Evolutionary conservation across 1,140 invertebrate genomes (phyloP).

Genomic region (Habropoda laboriosa): DNA sequence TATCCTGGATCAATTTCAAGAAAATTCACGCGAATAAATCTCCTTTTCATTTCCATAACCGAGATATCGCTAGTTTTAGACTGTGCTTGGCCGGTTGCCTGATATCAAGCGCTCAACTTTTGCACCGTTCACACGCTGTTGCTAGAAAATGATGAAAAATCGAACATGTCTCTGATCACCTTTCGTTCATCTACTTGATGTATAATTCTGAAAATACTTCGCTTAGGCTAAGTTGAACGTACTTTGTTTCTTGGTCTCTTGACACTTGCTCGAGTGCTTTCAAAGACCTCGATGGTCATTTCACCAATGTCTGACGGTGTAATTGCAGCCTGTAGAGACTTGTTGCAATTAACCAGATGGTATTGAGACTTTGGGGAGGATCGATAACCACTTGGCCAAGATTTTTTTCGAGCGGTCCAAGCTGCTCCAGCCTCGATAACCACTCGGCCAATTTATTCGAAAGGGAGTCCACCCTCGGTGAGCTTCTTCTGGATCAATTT

Average conservation of each 20-base stretch:
- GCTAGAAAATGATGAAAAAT: no score
- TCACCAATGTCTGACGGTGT: background rate
- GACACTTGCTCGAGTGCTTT: background rate
- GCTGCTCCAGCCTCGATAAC: background rate
- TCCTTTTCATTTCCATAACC: no score
- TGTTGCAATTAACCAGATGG: background rate
- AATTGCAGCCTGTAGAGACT: background rate
- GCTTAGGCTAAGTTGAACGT: background rate
- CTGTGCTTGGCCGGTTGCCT: no score
- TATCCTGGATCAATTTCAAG: no score
- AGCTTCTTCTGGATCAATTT: background rate
- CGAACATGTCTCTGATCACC: no score
- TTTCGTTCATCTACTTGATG: no score
- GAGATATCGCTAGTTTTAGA: no score
- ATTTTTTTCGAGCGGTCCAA: background rate
- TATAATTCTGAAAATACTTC: background rate
- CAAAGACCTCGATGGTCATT: background rate
- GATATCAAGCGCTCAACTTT: no score
- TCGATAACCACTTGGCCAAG: background rate
- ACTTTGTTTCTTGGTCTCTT: no score
- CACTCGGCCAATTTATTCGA: slow-evolving; percentile 3
- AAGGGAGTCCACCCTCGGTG: background rate
- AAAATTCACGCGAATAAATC: no score
- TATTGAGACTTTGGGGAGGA: background rate
- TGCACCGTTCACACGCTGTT: no score